Evolutionary conservation across 2,888 invertebrate species (phyloP).

Genomic region (Scaptomyza parva): DNA sequence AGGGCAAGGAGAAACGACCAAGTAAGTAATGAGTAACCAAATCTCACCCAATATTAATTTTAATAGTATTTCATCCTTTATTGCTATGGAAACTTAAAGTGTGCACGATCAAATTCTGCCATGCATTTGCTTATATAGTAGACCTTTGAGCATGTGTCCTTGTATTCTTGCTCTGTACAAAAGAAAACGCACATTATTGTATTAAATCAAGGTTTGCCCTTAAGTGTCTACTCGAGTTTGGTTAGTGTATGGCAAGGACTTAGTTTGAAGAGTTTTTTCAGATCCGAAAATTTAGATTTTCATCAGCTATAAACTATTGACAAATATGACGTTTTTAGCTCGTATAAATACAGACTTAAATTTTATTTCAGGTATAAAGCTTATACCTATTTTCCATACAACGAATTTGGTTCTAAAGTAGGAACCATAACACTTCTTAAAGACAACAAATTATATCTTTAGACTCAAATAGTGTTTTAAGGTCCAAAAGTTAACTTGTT

Average conservation of each 20-base stretch:
- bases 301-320: not conserved
- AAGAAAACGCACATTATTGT: not conserved
- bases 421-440: too few relatives aligned
- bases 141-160: constrained; percentile 79
- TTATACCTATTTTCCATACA: too few relatives aligned
- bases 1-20: constrained; percentile 81
- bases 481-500: too few relatives aligned
- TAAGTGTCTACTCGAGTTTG: not conserved
- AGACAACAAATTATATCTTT: too few relatives aligned
- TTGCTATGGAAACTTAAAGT: constrained; percentile 80
- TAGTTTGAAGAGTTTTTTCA: not conserved
- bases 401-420: too few relatives aligned
- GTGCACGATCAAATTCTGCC: constrained; percentile 71
- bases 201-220: not conserved
- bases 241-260: not conserved
- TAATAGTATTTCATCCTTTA: constrained; percentile 10
- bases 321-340: too few relatives aligned
- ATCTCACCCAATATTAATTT: not conserved
- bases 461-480: too few relatives aligned
- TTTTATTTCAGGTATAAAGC: too few relatives aligned
- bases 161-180: constrained; percentile 77
- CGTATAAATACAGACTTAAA: too few relatives aligned
- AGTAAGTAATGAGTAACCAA: constrained; percentile 69
- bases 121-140: constrained; percentile 81
- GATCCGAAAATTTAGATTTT: not conserved